A percentile compares a stretch with the other conserved stretches of the same genome.
Conservation (phyloP, 2,888 invertebrate genomes). For the Diloba caeruleocephala region DNA sequence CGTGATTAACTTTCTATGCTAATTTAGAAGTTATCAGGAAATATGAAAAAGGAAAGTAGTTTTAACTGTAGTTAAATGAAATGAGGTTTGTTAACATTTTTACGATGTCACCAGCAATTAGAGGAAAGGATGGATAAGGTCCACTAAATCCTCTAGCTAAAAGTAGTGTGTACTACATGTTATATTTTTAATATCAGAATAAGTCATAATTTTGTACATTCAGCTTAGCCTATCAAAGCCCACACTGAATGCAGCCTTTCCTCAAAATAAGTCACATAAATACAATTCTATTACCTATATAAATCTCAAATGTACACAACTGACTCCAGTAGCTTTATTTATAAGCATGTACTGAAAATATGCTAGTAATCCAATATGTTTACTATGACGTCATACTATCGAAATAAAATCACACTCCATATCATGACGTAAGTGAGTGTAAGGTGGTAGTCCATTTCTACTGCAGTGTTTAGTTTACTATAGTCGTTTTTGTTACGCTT, state of each 20-base stretch:
- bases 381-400: slow-evolving; percentile 49
- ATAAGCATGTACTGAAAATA: not conserved
- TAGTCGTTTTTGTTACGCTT: slow-evolving; percentile 68
- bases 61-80: too few relatives aligned
- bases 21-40: slow-evolving; percentile 10
- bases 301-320: not conserved
- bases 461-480: slow-evolving; percentile 48
- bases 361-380: slow-evolving; percentile 18
- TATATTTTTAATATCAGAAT: too few relatives aligned
- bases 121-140: too few relatives aligned
- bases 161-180: too few relatives aligned
- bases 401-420: slow-evolving; percentile 58
- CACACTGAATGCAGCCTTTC: too few relatives aligned
- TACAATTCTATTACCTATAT: not conserved
- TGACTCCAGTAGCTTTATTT: slow-evolving; percentile 5
- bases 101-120: too few relatives aligned
- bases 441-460: slow-evolving; percentile 41
- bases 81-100: too few relatives aligned
- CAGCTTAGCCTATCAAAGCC: too few relatives aligned
- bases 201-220: too few relatives aligned
- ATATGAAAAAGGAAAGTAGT: too few relatives aligned
- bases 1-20: slow-evolving; percentile 37
- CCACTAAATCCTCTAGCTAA: too few relatives aligned
- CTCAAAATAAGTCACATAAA: too few relatives aligned
- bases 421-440: slow-evolving; percentile 74